Evolutionary conservation across 2,797 vertebrate species (phyloP).

Genomic region (Hafferia zeledoni): DNA sequence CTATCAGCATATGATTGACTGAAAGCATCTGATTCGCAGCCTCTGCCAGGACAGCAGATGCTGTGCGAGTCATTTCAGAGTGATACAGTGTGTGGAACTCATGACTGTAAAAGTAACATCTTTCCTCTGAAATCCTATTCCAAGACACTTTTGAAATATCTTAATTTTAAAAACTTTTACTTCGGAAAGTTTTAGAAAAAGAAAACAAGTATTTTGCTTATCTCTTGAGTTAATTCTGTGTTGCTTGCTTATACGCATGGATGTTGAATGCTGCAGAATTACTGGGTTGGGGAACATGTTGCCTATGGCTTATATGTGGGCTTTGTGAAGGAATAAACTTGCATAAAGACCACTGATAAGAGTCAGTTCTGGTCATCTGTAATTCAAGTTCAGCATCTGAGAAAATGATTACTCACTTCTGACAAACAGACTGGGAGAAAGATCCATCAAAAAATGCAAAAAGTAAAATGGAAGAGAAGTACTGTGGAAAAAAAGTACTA

Average conservation of each 20-base stretch:
- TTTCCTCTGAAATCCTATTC: not conserved
- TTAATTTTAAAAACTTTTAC: not conserved
- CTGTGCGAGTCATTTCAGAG: not conserved
- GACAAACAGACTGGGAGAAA: not conserved
- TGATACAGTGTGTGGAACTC: not conserved
- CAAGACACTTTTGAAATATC: not conserved
- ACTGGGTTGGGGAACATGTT: not conserved
- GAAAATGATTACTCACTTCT: not conserved
- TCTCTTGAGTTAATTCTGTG: not conserved
- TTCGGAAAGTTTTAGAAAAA: not conserved
- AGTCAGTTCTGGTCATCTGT: not conserved
- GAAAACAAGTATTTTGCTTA: not conserved
- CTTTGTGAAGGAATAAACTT: not conserved
- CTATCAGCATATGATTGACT: not conserved
- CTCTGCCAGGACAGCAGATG: conserved; percentile 46
- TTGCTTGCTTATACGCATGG: not conserved
- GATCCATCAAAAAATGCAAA: not conserved
- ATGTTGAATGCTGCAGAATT: not conserved
- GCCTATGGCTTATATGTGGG: not conserved
- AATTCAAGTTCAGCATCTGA: not conserved
- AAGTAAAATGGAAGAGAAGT: not conserved
- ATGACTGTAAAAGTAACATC: conserved; percentile 22
- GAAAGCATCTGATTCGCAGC: conserved; percentile 30
- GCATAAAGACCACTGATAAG: not conserved
- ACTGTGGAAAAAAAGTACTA: not conserved